Evolutionary conservation across 2,797 vertebrate genomes (phyloP), one percentile per base, ranked within the genome.

Genomic region (Ctenochaetus hawaiiensis): DNA sequence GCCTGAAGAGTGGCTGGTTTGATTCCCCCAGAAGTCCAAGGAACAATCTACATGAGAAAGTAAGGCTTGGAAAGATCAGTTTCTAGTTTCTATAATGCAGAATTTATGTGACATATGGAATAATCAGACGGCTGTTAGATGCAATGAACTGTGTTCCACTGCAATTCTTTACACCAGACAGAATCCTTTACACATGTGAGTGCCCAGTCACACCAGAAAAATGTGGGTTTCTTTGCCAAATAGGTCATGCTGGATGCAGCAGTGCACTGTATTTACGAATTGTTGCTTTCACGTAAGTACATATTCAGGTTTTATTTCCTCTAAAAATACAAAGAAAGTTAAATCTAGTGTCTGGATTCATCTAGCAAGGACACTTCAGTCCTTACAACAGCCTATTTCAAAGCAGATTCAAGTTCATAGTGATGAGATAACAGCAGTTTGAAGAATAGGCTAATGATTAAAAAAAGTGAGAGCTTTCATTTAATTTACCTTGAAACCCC

Each of bases 181-280:
- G 8, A 41, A 11, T n/a, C 49, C 17, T 30, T 47, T 12, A 8
- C 39, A 71, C 12, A 48, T 1, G 18, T 12, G 10, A 66, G 54
- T 17, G 26, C 20, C 34, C 43, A 61, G 64, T 78, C 67, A 47
- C 20, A 47, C 47, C 54, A 48, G 41, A 17, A 23, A 54, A 49
- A 39, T 59, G 17, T 23, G 30, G 30, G 20, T 39, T 59, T 39
- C 6, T 9, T n/a, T 47, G 48, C 6, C 5, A 54, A 51, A 59
- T 7, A 43, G 3, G 8, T 41, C 12, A 34, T 48, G 22, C 20
- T 49, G 44, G 20, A 39, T 44, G 30, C 26, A 23, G 48, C 16
- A 8, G 14, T 6, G 16, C 17, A 12, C 16, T 6, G 18, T 43
- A 14, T 22, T 30, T 37, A 58, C 22, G 37, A 8, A 41, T 3